These are phyloP conservation scores for Oryzaephilus surinamensis DNA, from an alignment of 1,140 invertebrate genomes.

Conservation along the genomic window DNA sequence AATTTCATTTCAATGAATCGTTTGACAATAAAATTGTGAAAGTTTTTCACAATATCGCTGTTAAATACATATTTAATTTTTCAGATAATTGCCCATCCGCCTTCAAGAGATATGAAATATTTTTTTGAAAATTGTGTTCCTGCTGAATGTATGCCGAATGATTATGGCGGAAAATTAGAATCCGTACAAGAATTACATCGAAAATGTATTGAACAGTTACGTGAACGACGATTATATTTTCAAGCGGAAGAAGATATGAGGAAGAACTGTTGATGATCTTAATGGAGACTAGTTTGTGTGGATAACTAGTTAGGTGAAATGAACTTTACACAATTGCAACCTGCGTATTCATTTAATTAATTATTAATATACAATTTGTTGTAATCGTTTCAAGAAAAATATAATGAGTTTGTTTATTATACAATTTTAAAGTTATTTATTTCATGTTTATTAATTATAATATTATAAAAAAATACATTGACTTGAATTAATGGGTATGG, in stretches of 20 bases:
- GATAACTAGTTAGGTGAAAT: too few species aligned
- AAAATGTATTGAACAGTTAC: conserved; percentile 28
- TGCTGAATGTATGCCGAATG: conserved; percentile 37
- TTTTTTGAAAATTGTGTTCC: conserved; percentile 36
- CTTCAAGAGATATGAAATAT: conserved; percentile 33
- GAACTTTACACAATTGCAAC: too few species aligned
- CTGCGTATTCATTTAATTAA: too few species aligned
- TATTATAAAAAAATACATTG: too few species aligned
- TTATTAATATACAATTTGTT: too few species aligned
- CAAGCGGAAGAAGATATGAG: conserved; percentile 30
- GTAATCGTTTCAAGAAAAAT: too few species aligned
- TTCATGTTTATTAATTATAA: too few species aligned
- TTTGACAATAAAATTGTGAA: background rate
- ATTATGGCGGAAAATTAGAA: conserved; percentile 40
- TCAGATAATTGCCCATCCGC: conserved; percentile 37
- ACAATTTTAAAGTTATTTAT: too few species aligned
- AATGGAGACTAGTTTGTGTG: too few species aligned
- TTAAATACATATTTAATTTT: conserved; percentile 10
- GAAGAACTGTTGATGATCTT: too few species aligned
- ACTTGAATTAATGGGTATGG: too few species aligned
- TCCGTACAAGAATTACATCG: conserved; percentile 33
- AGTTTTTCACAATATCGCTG: background rate
- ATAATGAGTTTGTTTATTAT: too few species aligned
- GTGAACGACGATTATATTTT: conserved; percentile 36
- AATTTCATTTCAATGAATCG: background rate